Evolutionary conservation across 2,888 invertebrate genomes (phyloP).

Genomic region (Platycnemis pennipes): DNA sequence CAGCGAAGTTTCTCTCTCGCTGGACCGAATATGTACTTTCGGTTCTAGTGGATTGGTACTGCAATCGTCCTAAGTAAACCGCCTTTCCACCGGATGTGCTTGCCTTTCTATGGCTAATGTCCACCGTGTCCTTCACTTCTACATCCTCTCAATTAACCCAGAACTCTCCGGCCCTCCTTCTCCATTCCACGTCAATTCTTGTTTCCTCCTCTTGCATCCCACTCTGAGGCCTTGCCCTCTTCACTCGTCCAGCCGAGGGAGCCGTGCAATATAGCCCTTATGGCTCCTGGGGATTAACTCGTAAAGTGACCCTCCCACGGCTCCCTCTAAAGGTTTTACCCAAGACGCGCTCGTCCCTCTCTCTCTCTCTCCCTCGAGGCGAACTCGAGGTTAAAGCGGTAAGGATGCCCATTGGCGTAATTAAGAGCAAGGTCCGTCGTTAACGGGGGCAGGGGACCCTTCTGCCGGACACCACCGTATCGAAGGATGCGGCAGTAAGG

Average conservation of each 20-base stretch:
- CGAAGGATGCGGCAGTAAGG: background rate
- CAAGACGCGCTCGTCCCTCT: background rate
- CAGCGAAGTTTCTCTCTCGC: background rate
- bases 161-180: background rate
- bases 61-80: background rate
- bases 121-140: background rate
- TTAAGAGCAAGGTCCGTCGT: background rate
- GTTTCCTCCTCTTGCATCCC: background rate
- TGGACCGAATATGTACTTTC: background rate
- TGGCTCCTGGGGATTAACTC: slow-evolving; percentile 32
- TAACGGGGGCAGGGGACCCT: background rate
- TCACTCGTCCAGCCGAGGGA: slow-evolving; percentile 12
- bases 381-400: background rate
- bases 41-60: background rate
- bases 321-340: background rate
- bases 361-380: background rate
- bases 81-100: background rate
- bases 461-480: background rate
- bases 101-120: background rate
- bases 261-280: background rate
- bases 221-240: background rate
- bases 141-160: background rate
- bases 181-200: slow-evolving; percentile 6
- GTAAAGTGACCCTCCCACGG: slow-evolving; percentile 18
- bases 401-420: slow-evolving; percentile 23